phyloP scores from a whole-genome alignment of 2,888 invertebrate species.

The Cerastoderma edule region DNA sequence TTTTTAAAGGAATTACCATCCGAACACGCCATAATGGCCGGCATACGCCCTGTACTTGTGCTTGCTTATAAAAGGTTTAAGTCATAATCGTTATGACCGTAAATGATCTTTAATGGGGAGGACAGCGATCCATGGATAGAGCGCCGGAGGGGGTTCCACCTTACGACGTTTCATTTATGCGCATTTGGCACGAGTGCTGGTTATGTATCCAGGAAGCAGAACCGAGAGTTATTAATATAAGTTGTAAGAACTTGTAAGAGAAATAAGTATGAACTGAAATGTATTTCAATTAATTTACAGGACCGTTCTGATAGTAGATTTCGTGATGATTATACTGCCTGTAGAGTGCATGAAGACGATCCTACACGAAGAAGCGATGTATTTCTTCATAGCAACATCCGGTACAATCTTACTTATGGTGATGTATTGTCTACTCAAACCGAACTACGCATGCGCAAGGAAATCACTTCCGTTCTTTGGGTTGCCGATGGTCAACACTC shows the following conservation, averaged over 20 bases:
- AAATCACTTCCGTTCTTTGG: constrained; percentile 20
- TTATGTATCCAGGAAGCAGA: too few species aligned
- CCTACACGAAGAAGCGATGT: constrained; percentile 29
- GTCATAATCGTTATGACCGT: too few species aligned
- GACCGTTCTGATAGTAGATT: constrained; percentile 32
- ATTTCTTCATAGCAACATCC: constrained; percentile 34
- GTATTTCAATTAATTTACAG: constrained; percentile 31
- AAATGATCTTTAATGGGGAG: background rate
- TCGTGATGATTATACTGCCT: constrained; percentile 38
- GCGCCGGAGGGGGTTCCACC: background rate
- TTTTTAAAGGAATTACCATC: too few species aligned
- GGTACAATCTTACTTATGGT: constrained; percentile 11
- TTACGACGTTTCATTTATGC: background rate
- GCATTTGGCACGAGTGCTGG: background rate
- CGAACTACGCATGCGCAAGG: background rate
- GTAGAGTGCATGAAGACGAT: constrained; percentile 50
- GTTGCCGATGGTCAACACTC: constrained; percentile 33
- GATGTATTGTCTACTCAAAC: background rate
- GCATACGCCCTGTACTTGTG: background rate
- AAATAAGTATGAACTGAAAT: background rate
- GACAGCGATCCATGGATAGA: background rate
- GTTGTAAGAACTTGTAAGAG: background rate
- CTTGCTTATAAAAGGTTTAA: background rate
- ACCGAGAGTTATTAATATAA: background rate
- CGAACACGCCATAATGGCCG: background rate